These are phyloP conservation scores for Onthophagus sagittarius DNA, from an alignment of 2,888 invertebrate genomes.

Conservation along the genomic window DNA sequence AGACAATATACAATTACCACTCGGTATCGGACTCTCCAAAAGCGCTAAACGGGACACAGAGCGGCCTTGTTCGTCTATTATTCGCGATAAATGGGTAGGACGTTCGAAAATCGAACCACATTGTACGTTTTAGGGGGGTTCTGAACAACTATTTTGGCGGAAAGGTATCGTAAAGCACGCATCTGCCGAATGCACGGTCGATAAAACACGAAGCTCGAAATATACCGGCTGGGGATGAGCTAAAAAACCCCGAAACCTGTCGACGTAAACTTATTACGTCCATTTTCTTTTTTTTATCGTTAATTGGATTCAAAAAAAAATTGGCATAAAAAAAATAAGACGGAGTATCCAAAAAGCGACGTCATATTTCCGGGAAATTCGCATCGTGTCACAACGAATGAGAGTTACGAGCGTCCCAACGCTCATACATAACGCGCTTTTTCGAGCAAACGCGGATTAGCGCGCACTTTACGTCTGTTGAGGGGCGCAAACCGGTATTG, in stretches of 20 bases:
- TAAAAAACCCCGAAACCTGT: neutral
- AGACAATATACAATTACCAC: neutral
- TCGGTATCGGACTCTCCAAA: neutral
- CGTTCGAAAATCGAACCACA: neutral
- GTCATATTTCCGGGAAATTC: neutral
- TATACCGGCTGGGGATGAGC: neutral
- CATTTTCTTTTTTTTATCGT: too few relatives aligned
- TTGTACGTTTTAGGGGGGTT: neutral
- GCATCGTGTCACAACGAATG: neutral
- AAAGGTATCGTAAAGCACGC: neutral
- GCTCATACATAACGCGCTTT: neutral
- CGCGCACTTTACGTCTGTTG: conserved; percentile 4
- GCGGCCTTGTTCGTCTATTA: neutral
- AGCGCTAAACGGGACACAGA: neutral
- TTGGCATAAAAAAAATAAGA: neutral
- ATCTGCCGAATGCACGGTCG: neutral
- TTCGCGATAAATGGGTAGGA: neutral
- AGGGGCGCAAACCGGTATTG: conserved; percentile 7
- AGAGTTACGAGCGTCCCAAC: neutral
- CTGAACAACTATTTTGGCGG: neutral
- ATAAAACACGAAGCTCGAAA: neutral
- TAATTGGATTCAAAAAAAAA: neutral
- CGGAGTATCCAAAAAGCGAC: neutral
- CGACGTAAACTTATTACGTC: too few relatives aligned
- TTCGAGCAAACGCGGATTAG: conserved; percentile 6